Percentiles rank a stretch among this genome's conserved stretches.
phyloP scores from a whole-genome alignment of 2,888 invertebrate species.

The Embidobia sp. region DNA sequence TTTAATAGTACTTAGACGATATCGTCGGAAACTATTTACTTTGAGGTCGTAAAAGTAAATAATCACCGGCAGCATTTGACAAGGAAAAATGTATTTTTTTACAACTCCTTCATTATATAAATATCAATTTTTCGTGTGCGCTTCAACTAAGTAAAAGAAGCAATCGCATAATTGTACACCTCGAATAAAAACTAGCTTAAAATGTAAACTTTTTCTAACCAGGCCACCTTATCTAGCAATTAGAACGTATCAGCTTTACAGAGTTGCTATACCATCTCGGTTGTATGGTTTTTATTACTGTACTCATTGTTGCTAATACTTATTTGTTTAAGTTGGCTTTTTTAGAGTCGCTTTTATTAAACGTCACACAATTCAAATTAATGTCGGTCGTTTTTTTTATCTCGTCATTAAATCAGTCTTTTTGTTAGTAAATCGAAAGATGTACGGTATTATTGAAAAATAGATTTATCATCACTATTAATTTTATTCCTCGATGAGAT shows the following conservation, averaged over 20 bases:
- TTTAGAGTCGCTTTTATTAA: too few species aligned
- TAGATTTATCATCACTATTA: conserved; percentile 46
- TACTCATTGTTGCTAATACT: too few species aligned
- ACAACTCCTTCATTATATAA: background rate
- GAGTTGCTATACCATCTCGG: conserved; percentile 19
- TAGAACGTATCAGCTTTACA: conserved; percentile 43
- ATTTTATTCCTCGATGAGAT: conserved; percentile 29
- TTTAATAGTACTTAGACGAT: too few species aligned
- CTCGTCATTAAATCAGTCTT: too few species aligned
- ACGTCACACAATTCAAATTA: too few species aligned
- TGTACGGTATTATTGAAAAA: too few species aligned
- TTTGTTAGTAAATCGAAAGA: too few species aligned
- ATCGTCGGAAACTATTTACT: too few species aligned
- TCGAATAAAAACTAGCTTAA: conserved; percentile 30
- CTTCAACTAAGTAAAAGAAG: conserved; percentile 14
- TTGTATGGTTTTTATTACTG: background rate
- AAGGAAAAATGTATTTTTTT: conserved; percentile 10
- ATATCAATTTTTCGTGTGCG: conserved; percentile 22
- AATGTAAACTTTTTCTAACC: conserved; percentile 45
- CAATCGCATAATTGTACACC: conserved; percentile 18
- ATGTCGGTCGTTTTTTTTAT: too few species aligned
- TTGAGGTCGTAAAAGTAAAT: too few species aligned
- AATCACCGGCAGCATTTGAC: too few species aligned
- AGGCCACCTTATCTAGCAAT: conserved; percentile 58
- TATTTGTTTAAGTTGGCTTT: too few species aligned